phyloP scores from a whole-genome alignment of 2,113 vertebrate genomes.

The Oceanites oceanicus region DNA sequence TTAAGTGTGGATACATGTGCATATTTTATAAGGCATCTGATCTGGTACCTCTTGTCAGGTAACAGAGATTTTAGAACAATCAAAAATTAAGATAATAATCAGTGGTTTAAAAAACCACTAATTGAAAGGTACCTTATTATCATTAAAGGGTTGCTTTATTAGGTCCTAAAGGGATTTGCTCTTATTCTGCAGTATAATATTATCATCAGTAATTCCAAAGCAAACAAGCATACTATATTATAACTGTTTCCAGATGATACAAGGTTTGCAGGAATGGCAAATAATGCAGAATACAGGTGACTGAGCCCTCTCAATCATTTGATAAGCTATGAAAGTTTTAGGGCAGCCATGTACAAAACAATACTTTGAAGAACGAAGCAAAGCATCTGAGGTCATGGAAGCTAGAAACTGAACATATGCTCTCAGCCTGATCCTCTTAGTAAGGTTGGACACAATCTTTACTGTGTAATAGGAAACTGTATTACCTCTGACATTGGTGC shows the following conservation, averaged over 20 bases:
- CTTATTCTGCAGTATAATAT: background rate
- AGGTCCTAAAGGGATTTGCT: background rate
- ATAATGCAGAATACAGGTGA: background rate
- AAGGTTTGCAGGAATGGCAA: background rate
- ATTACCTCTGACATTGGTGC: background rate
- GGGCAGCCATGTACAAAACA: background rate
- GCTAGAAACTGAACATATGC: background rate
- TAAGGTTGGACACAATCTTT: background rate
- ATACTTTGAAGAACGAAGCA: background rate
- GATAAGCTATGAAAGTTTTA: background rate
- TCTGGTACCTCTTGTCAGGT: background rate
- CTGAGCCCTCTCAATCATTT: background rate
- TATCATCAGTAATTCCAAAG: background rate
- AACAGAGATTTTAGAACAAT: background rate
- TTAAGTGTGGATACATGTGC: fast-evolving
- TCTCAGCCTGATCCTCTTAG: conserved; percentile 14
- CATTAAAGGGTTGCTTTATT: background rate
- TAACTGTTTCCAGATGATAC: background rate
- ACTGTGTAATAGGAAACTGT: background rate
- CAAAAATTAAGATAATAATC: background rate
- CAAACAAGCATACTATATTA: background rate
- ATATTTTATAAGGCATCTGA: background rate
- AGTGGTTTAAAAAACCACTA: background rate
- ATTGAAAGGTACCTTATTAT: background rate
- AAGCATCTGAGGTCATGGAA: background rate